Percentiles rank a stretch among this genome's conserved stretches.
Conservation (phyloP, 2,888 invertebrate genomes). For the Heliothis peltigera region DNA sequence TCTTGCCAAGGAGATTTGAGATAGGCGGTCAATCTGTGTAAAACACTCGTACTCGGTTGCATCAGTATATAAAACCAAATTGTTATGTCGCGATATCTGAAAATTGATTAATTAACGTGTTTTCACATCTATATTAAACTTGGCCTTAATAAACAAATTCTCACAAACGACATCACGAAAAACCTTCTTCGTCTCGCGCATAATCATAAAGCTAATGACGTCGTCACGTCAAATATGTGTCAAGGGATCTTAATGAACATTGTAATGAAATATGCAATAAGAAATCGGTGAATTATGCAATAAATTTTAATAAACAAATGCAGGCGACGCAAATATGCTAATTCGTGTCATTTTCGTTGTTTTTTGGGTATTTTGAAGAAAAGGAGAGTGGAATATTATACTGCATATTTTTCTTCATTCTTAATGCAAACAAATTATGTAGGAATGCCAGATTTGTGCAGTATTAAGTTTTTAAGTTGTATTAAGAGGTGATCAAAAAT, state of each 20-base stretch:
- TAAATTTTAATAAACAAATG: conserved; percentile 34
- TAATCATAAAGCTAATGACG: conserved; percentile 64
- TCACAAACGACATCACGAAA: neutral
- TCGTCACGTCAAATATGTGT: conserved; percentile 60
- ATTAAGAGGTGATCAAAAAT: too few species aligned
- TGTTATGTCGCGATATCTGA: too few species aligned
- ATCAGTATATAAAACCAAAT: too few species aligned
- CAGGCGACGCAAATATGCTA: conserved; percentile 74
- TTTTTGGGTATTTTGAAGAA: conserved; percentile 15
- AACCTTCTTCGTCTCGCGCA: conserved; percentile 2
- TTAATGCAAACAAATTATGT: neutral
- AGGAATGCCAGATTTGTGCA: too few species aligned
- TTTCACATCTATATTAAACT: too few species aligned
- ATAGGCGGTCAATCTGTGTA: too few species aligned
- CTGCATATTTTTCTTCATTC: neutral
- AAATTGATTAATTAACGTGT: too few species aligned
- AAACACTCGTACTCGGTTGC: too few species aligned
- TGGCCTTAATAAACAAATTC: neutral
- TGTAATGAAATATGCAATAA: conserved; percentile 22
- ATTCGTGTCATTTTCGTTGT: conserved; percentile 73
- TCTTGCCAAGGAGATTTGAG: too few species aligned
- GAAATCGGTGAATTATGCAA: conserved; percentile 32
- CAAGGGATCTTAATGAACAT: conserved; percentile 10
- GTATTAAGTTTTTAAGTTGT: too few species aligned
- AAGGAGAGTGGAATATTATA: conserved; percentile 1